phyloP scores from a whole-genome alignment of 2,888 invertebrate species.

The Acanthosepion lycidas region DNA sequence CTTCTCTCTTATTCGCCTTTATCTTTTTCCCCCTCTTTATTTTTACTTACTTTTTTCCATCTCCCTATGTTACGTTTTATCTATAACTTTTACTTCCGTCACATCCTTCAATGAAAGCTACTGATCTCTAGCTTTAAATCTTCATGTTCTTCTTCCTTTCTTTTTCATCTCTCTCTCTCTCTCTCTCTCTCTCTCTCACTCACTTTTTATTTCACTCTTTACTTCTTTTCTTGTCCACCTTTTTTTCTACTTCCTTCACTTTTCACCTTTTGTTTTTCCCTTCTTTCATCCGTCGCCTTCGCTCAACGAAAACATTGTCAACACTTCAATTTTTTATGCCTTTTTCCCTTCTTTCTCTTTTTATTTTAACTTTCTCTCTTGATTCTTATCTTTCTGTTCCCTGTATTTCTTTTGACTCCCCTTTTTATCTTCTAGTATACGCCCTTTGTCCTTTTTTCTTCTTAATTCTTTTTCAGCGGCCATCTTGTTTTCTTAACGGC shows the following conservation, averaged over 20 bases:
- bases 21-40: no score
- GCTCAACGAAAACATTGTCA: no score
- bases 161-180: neutral
- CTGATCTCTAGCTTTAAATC: no score
- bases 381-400: neutral
- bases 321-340: neutral
- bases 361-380: neutral
- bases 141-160: no score
- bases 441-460: neutral
- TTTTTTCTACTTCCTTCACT: neutral
- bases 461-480: neutral
- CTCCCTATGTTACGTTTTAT: no score
- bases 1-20: no score
- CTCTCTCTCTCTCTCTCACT: neutral
- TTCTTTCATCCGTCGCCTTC: neutral
- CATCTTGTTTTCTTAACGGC: no score
- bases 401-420: neutral
- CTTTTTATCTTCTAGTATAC: neutral
- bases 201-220: neutral
- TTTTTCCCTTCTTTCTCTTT: neutral
- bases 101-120: no score
- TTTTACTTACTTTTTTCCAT: no score
- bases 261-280: neutral
- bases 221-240: neutral
- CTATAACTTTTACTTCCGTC: no score